Evolutionary conservation across 2,113 vertebrate genomes (phyloP).

Genomic region (Turdus rufiventris): DNA sequence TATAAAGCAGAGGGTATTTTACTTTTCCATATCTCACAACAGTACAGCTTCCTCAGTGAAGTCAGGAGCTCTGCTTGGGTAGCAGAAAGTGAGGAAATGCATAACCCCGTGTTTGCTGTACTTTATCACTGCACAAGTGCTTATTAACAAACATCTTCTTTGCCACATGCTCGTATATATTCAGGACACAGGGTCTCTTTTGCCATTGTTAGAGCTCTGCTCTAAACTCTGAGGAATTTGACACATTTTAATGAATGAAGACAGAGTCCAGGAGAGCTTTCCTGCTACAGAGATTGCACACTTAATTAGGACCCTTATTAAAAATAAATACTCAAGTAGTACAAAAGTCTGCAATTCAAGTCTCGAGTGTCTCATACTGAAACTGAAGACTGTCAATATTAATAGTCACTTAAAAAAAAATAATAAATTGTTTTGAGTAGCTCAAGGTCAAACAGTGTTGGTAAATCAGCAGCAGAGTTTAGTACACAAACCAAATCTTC

Average conservation of each 20-base stretch:
- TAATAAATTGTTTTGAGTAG: neutral
- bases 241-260: slow-evolving; percentile 65
- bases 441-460: neutral
- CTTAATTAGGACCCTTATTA: slow-evolving; percentile 63
- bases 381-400: neutral
- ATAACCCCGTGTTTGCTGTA: slow-evolving; percentile 18
- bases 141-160: slow-evolving; percentile 12
- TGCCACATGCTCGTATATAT: neutral
- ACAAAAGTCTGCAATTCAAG: neutral
- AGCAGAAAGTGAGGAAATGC: slow-evolving; percentile 11
- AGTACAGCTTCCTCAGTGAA: slow-evolving; percentile 31
- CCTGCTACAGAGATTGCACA: slow-evolving; percentile 26
- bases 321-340: slow-evolving; percentile 44
- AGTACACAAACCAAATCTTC: neutral
- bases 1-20: slow-evolving; percentile 49
- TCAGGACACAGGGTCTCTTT: slow-evolving; percentile 15
- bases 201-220: slow-evolving; percentile 39
- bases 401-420: neutral
- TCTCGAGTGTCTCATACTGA: neutral
- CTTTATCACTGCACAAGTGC: neutral
- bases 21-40: slow-evolving; percentile 35
- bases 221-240: slow-evolving; percentile 59
- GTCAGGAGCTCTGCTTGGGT: neutral
- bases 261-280: slow-evolving; percentile 57
- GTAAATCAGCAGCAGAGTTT: neutral